Evolutionary conservation across 2,888 invertebrate species (phyloP), one percentile per base, ranked within the genome.

Genomic region (Aplocera efformata): DNA sequence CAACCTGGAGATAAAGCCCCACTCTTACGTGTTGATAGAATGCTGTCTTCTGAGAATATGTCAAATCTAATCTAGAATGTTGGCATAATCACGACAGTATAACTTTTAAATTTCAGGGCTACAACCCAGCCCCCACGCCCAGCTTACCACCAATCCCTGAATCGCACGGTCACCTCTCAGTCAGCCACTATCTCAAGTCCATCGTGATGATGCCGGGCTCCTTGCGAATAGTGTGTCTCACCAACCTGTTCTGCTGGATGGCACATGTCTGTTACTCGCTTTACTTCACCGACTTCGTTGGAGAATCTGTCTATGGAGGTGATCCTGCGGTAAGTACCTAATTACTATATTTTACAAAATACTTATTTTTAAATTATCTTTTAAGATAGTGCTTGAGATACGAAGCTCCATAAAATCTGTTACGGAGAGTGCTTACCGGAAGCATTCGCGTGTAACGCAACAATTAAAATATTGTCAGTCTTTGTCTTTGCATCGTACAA

Each of bases 171-270:
- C 71, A 69, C 9, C 65, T 90, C n/a, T 90, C 92, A 0, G 74
- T 96, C 9, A 79, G 84, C n/a, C 92, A 96, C 63, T 98, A 98
- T 77, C 89, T 98, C 21, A 89, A 92, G 56, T 97, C 98, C 3
- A 98, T 98, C 41, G 81, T 98, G n/a, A 90, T 93, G 71, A 97
- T 98, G 96, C 98, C 98, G 0, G 88, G 88, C 60, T 97, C 96
- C 0, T 86, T 98, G 52, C 90, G 94, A 21, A 92, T 96, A 66
- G 91, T 98, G 7, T 98, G 98, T 66, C 72, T 97, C 48, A 98
- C 98, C 7, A 98, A 98, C 85, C 89, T 98, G 22, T 98, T 98
- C 80, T 98, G 97, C 70, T 98, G 98, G 98, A 98, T 98, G 97
- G 96, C 98, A 0, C 95, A 98, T 59, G 97, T 98, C 28, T 98